phyloP scores from a whole-genome alignment of 2,888 invertebrate genomes.

The Fragum sueziense region DNA sequence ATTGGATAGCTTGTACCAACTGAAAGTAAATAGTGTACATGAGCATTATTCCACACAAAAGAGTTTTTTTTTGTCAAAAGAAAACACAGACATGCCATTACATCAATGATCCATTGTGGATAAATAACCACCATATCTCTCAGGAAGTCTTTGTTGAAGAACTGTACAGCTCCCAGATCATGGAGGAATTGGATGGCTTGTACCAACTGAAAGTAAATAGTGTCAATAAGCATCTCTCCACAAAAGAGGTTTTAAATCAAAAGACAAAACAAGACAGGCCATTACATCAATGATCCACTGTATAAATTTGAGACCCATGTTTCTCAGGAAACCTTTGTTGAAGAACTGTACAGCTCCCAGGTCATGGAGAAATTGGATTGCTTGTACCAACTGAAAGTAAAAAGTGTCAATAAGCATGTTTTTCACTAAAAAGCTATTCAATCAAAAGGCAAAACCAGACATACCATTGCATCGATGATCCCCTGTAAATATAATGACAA shows the following conservation, averaged over 20 bases:
- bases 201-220: slow-evolving; percentile 63
- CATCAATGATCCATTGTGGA: slow-evolving; percentile 82
- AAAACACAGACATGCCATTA: slow-evolving; percentile 82
- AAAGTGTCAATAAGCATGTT: too few species aligned
- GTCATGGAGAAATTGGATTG: slow-evolving; percentile 80
- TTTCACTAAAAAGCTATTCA: too few species aligned
- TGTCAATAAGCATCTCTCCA: too few species aligned
- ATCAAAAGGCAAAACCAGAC: too few species aligned
- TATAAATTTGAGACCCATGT: slow-evolving; percentile 79
- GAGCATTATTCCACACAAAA: too few species aligned
- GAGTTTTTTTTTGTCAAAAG: too few species aligned
- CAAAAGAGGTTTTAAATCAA: too few species aligned
- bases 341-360: slow-evolving; percentile 81
- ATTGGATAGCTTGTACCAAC: slow-evolving; percentile 78
- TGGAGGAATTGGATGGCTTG: slow-evolving; percentile 80
- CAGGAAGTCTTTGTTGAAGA: slow-evolving; percentile 80
- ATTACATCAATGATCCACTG: slow-evolving; percentile 82
- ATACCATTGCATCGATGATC: slow-evolving; percentile 82
- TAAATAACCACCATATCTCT: slow-evolving; percentile 78
- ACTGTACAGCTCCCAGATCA: slow-evolving; percentile 80
- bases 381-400: slow-evolving; percentile 70
- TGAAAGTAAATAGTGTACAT: too few species aligned
- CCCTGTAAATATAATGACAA: slow-evolving; percentile 82
- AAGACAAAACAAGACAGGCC: too few species aligned
- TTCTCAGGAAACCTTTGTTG: slow-evolving; percentile 77